Evolutionary conservation across 2,888 invertebrate genomes (phyloP).

Genomic region (Lycocerus yunnanus): DNA sequence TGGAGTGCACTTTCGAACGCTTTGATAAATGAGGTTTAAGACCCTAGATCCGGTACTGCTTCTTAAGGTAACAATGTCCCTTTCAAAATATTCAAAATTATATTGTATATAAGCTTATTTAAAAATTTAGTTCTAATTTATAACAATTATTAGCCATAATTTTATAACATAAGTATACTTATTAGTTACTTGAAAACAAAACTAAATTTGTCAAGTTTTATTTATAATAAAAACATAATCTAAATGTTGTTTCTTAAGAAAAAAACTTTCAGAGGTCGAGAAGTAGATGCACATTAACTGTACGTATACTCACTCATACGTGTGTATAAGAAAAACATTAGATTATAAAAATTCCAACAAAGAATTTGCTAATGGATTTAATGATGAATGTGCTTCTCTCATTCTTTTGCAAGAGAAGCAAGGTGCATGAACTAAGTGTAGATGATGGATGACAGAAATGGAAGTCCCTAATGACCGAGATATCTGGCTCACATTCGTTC

Average conservation of each 20-base stretch:
- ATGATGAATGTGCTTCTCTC: conserved; percentile 37
- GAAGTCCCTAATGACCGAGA: conserved; percentile 52
- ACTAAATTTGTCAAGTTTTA: background rate
- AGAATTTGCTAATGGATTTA: conserved; percentile 37
- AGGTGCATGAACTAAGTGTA: conserved; percentile 35
- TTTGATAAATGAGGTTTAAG: too few species aligned
- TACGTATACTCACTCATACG: background rate
- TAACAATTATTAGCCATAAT: too few species aligned
- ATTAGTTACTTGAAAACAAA: background rate
- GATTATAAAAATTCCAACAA: conserved; percentile 21
- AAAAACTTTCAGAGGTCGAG: background rate
- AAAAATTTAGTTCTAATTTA: too few species aligned
- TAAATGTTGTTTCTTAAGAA: background rate
- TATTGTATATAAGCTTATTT: too few species aligned
- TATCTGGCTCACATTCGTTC: conserved; percentile 49
- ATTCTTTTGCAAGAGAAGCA: conserved; percentile 37
- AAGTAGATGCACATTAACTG: background rate
- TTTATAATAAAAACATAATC: background rate
- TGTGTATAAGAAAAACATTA: conserved; percentile 12
- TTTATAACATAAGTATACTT: too few species aligned
- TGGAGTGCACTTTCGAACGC: too few species aligned
- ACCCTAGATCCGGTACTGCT: too few species aligned
- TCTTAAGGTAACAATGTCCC: too few species aligned
- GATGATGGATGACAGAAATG: conserved; percentile 53
- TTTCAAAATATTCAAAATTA: too few species aligned